A percentile compares a stretch with the other conserved stretches of the same genome.
Conservation (phyloP, 2,888 invertebrate species). For the Cosmia pyralina region DNA sequence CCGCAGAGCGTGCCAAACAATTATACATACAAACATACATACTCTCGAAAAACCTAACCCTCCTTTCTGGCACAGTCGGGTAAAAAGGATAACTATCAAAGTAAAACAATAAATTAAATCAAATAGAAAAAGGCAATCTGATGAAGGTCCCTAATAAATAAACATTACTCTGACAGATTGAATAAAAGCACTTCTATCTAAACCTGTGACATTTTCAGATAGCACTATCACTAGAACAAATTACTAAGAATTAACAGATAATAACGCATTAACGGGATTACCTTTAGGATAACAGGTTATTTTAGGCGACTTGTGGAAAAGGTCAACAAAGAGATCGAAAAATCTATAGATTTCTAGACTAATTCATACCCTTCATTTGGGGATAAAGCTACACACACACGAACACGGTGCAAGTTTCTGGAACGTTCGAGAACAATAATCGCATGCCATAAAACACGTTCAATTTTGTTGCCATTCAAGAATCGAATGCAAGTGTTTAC, state of each 20-base stretch:
- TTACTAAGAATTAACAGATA: constrained; percentile 27
- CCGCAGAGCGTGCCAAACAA: too few species aligned
- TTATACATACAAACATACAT: too few species aligned
- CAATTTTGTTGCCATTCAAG: too few species aligned
- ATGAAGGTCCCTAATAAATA: background rate
- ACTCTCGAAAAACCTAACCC: too few species aligned
- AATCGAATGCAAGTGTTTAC: too few species aligned
- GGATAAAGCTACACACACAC: too few species aligned
- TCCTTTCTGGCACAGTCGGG: too few species aligned
- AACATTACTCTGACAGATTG: constrained; percentile 28
- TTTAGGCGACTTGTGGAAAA: constrained; percentile 1
- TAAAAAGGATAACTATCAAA: too few species aligned
- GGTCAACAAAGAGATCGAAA: constrained; percentile 12
- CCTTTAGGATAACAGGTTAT: constrained; percentile 16
- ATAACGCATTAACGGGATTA: constrained; percentile 28
- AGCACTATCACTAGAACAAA: constrained; percentile 38
- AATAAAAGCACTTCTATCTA: constrained; percentile 13
- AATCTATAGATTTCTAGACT: background rate
- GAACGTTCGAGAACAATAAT: too few species aligned
- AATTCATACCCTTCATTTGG: background rate
- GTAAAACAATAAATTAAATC: too few species aligned
- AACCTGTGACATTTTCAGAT: constrained; percentile 47
- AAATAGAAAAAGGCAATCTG: background rate
- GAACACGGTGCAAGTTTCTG: too few species aligned
- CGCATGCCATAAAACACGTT: too few species aligned